Evolutionary conservation across 2,888 invertebrate species (phyloP), one percentile per base, ranked within the genome.

Genomic region (Chymomyza amoena): DNA sequence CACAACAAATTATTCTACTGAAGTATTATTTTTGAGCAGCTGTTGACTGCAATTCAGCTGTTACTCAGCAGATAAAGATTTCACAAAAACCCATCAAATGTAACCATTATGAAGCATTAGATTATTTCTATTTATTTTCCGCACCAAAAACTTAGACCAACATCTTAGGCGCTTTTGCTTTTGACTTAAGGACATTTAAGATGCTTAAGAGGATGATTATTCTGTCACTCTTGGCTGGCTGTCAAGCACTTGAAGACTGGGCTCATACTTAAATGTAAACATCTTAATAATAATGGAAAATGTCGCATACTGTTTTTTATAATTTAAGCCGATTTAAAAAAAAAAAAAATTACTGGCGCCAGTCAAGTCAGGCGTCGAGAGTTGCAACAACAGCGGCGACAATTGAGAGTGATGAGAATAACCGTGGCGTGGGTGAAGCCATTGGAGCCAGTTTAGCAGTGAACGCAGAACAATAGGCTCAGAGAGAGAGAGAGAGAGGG

Each of bases 261-360:
- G 39, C 39, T 45, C 39, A 36, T 36, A 67, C 70, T 39, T 61
- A 61, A 84, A 78, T 70, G 77, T 73, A 84, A 87, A 84, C 80
- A 87, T 70, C 76, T 82, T 80, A 78, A 77, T 80, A 75, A 84
- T 86, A 81, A 83, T 82, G 72, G 72, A 79, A 76, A 79, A 79
- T 71, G 57, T 70, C 77, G 70, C 65, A 73, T 70, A 74, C 68
- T 64, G 73, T 75, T 72, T 76, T 20, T 13, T 77, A 79, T 72
- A 36, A 32, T 80, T 83, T 87, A 84, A 87, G 81, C 86, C 86
- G 84, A 83, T 87, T 87, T 79, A 74, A 87, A 79, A 66, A 66
- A 57, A 32, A 36, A 65, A 56, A 54, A 64, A 39, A 54, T 39
- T 79, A 73, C 81, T 74, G 82, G 88, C 88, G 88, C 88, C 84